phyloP scores from a whole-genome alignment of 2,113 vertebrate species.

The Mus pahari region DNA sequence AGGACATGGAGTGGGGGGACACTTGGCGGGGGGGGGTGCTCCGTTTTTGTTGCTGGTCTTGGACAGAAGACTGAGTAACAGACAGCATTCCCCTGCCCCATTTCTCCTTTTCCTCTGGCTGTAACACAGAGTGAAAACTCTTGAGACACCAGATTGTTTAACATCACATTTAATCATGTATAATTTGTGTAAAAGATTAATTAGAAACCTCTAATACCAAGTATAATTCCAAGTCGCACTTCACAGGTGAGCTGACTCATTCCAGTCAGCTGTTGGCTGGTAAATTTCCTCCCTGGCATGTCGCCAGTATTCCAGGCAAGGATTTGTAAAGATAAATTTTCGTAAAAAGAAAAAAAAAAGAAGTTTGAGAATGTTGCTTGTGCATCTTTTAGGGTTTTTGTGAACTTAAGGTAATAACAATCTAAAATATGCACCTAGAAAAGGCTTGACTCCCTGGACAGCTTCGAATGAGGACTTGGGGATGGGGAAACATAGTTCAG shows the following conservation, averaged over 20 bases:
- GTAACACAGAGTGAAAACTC: slow-evolving; percentile 36
- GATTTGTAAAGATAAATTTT: slow-evolving; percentile 39
- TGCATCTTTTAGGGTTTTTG: background rate
- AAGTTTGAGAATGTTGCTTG: background rate
- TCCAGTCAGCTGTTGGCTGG: background rate
- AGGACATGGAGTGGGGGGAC: background rate
- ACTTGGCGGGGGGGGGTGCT: slow-evolving; percentile 75
- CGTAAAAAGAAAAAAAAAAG: slow-evolving; percentile 14
- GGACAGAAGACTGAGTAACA: slow-evolving; percentile 83
- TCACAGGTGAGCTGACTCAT: background rate
- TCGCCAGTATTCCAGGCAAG: background rate
- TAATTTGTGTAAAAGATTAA: slow-evolving; percentile 48
- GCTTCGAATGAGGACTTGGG: slow-evolving; percentile 12
- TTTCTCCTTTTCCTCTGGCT: slow-evolving; percentile 28
- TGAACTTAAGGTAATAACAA: background rate
- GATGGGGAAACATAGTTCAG: background rate
- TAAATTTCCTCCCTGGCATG: background rate
- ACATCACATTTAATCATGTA: slow-evolving; percentile 35
- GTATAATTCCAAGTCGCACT: background rate
- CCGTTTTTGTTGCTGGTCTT: slow-evolving; percentile 85
- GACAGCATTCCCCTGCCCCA: slow-evolving; percentile 24
- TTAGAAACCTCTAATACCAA: background rate
- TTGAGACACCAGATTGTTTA: slow-evolving; percentile 1
- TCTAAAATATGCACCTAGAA: slow-evolving; percentile 35
- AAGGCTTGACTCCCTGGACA: background rate